phyloP scores from a whole-genome alignment of 2,797 vertebrate species.

The Pachyuromys duprasi region DNA sequence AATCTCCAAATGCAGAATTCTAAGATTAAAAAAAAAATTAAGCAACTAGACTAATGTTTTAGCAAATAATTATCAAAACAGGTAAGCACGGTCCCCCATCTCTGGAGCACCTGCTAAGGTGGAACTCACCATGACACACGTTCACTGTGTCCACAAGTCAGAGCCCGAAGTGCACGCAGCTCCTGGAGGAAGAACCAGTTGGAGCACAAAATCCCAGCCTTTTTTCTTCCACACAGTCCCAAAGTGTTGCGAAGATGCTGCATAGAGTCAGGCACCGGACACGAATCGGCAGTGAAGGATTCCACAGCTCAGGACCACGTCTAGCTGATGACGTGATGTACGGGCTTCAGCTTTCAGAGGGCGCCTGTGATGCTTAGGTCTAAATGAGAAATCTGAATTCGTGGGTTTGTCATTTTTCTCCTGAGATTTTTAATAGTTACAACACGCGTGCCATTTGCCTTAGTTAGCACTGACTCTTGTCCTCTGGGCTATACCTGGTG shows the following conservation, averaged over 20 bases:
- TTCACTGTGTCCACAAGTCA: neutral
- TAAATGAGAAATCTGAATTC: conserved; percentile 64
- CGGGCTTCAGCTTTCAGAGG: conserved; percentile 8
- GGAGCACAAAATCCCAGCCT: neutral
- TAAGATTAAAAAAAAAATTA: conserved; percentile 1
- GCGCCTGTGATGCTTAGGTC: conserved; percentile 21
- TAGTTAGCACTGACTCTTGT: conserved; percentile 58
- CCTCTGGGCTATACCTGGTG: conserved; percentile 62
- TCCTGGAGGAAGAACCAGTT: neutral
- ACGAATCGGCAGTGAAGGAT: conserved; percentile 16
- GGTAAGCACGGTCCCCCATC: neutral
- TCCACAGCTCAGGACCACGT: conserved; percentile 29
- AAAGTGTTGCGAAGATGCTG: neutral
- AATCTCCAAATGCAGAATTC: conserved; percentile 32
- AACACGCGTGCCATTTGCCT: neutral
- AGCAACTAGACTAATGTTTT: conserved; percentile 42
- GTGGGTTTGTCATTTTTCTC: conserved; percentile 28
- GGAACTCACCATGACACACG: neutral
- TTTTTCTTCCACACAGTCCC: neutral
- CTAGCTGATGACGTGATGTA: conserved; percentile 47
- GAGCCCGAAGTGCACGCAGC: neutral
- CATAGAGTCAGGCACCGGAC: neutral
- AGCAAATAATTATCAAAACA: conserved; percentile 29
- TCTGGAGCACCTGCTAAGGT: neutral
- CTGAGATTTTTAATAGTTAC: conserved; percentile 45